phyloP scores from a whole-genome alignment of 1,140 invertebrate species.

The Drosophila bocki region DNA sequence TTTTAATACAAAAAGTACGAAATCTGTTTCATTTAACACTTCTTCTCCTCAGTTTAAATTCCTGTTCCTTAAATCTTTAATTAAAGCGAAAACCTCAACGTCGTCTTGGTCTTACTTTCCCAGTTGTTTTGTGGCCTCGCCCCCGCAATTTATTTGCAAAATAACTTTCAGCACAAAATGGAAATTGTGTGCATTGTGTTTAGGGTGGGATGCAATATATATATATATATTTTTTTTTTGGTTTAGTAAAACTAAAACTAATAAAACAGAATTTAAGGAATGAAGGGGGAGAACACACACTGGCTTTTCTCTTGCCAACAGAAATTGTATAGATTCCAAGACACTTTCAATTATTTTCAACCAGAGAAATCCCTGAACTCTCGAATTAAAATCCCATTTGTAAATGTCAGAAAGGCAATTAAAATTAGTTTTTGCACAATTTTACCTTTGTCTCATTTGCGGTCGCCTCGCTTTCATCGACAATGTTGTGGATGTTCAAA shows the following conservation, averaged over 20 bases:
- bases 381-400: constrained; percentile 18
- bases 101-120: constrained; percentile 16
- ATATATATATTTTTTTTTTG: background rate
- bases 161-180: constrained; percentile 25
- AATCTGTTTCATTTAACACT: background rate
- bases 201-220: background rate
- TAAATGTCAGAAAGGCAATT: constrained; percentile 4
- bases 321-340: background rate
- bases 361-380: background rate
- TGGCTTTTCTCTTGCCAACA: background rate
- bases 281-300: background rate
- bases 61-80: constrained; percentile 23
- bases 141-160: constrained; percentile 32
- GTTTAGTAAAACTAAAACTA: constrained; percentile 4
- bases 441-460: constrained; percentile 51
- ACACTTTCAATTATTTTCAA: background rate
- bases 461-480: constrained; percentile 43
- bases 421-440: constrained; percentile 8
- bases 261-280: background rate
- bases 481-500: constrained; percentile 66
- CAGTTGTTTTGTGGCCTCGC: constrained; percentile 31
- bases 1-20: too few species aligned
- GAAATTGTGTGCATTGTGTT: constrained; percentile 41
- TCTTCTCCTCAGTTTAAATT: background rate
- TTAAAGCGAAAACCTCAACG: constrained; percentile 41